These are phyloP conservation scores for Monopterus albus DNA, from an alignment of 2,113 vertebrate genomes.

Conservation along the genomic window DNA sequence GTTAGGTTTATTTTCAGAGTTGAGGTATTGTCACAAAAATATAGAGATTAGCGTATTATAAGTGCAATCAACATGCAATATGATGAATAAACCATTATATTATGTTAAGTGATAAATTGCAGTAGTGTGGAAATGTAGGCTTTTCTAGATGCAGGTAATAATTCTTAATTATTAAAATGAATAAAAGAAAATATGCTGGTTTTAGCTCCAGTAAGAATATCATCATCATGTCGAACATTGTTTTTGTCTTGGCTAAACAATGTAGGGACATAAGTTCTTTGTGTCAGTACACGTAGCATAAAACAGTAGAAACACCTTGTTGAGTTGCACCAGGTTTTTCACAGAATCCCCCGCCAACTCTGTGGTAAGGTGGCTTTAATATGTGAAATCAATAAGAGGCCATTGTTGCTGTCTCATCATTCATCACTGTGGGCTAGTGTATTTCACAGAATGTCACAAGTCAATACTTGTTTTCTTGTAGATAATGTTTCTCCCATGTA, in stretches of 20 bases:
- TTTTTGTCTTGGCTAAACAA: too few relatives aligned
- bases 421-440: background rate
- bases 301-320: too few relatives aligned
- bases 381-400: constrained; percentile 25
- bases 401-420: constrained; percentile 5
- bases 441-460: background rate
- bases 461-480: constrained; percentile 2
- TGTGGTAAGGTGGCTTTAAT: too few relatives aligned
- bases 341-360: too few relatives aligned
- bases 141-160: too few relatives aligned
- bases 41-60: background rate
- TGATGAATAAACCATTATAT: background rate
- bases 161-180: too few relatives aligned
- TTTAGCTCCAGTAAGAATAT: too few relatives aligned
- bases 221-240: too few relatives aligned
- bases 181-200: too few relatives aligned
- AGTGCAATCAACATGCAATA: background rate
- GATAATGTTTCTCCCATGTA: background rate
- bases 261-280: too few relatives aligned
- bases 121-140: background rate
- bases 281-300: too few relatives aligned
- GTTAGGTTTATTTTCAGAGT: background rate
- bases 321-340: too few relatives aligned
- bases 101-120: background rate
- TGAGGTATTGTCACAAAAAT: background rate